Percentiles rank a stretch among this genome's conserved stretches.
These are phyloP conservation scores for Xanthia icteritia DNA, from an alignment of 2,888 invertebrate species.

Conservation along the genomic window DNA sequence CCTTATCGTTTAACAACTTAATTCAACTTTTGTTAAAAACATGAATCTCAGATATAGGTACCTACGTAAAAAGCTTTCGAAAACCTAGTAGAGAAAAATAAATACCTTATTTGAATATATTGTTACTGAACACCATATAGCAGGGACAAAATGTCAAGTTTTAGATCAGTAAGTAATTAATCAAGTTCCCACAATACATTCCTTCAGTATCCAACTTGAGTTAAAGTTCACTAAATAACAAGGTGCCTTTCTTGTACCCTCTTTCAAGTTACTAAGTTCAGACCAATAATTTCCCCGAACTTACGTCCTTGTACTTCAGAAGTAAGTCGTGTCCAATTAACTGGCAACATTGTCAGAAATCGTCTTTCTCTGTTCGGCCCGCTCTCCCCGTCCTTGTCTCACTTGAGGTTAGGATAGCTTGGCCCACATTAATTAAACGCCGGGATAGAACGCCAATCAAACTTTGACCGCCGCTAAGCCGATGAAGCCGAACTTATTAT, in stretches of 20 bases:
- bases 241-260: constrained; percentile 72
- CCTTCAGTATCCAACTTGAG: constrained; percentile 67
- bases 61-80: background rate
- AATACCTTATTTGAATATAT: background rate
- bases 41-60: constrained; percentile 5
- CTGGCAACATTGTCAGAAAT: constrained; percentile 84
- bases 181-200: constrained; percentile 64
- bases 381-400: constrained; percentile 74
- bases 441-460: constrained; percentile 89
- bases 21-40: constrained; percentile 48
- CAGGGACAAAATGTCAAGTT: constrained; percentile 4
- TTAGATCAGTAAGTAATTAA: constrained; percentile 54
- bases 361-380: constrained; percentile 75
- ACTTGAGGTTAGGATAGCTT: constrained; percentile 80
- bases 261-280: constrained; percentile 76
- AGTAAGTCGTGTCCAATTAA: constrained; percentile 83
- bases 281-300: constrained; percentile 80
- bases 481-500: constrained; percentile 88
- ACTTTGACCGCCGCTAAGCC: constrained; percentile 89
- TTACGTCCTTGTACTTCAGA: constrained; percentile 78
- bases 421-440: constrained; percentile 88
- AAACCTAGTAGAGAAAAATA: constrained; percentile 22
- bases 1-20: constrained; percentile 61
- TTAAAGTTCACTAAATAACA: constrained; percentile 74
- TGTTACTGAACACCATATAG: background rate